Conservation (phyloP, 2,797 vertebrate species). For the Phalloptychus januarius region DNA sequence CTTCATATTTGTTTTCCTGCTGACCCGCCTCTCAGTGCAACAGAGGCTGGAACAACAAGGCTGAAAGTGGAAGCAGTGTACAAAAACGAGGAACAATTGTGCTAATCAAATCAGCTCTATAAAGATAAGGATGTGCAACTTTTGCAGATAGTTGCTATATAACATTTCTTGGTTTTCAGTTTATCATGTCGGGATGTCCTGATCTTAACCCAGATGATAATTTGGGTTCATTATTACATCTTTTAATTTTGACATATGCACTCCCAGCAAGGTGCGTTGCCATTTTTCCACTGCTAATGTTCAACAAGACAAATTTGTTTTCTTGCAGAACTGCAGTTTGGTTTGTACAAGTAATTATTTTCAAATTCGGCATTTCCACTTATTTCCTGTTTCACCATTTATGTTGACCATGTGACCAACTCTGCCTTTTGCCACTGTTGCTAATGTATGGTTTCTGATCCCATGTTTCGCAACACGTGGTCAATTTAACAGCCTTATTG, state of each 20-base stretch:
- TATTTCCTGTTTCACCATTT: neutral
- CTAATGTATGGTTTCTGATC: neutral
- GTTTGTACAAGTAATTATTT: neutral
- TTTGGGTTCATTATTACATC: neutral
- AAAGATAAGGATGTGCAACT: neutral
- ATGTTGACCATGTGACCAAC: neutral
- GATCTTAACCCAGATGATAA: neutral
- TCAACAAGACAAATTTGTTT: neutral
- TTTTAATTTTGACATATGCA: neutral
- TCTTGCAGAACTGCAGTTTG: neutral
- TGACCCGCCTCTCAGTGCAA: slow-evolving; percentile 50
- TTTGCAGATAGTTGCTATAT: neutral
- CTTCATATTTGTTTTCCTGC: slow-evolving; percentile 52
- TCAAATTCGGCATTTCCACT: neutral
- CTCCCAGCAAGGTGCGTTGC: neutral
- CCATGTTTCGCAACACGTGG: neutral
- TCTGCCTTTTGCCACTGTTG: neutral
- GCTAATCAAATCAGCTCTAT: slow-evolving; percentile 3
- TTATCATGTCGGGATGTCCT: neutral
- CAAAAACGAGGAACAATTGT: slow-evolving; percentile 1
- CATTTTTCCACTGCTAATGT: neutral
- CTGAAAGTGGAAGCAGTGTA: slow-evolving; percentile 12
- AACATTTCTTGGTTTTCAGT: neutral
- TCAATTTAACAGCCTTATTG: neutral
- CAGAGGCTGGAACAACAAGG: slow-evolving; percentile 29